phyloP scores from a whole-genome alignment of 2,113 vertebrate genomes.

The Leptodactylus fuscus region DNA sequence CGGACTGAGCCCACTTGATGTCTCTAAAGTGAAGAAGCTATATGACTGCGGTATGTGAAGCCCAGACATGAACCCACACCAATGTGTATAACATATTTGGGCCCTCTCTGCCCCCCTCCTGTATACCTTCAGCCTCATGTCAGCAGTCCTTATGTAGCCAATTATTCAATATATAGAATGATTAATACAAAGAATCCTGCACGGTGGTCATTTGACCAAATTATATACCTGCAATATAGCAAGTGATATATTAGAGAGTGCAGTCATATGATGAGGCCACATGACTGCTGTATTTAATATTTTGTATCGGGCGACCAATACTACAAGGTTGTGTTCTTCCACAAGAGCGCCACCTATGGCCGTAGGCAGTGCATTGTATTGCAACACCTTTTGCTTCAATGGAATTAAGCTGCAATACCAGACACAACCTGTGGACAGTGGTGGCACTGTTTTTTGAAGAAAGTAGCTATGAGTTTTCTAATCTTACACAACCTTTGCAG shows the following conservation, averaged over 20 bases:
- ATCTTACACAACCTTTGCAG: no score
- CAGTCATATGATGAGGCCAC: neutral
- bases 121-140: no score
- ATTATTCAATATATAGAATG: no score
- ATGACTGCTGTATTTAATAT: neutral
- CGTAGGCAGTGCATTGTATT: no score
- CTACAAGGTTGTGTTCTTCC: no score
- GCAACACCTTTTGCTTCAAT: no score
- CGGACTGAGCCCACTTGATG: conserved; percentile 77
- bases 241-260: no score
- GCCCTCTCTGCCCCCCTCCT: no score
- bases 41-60: conserved; percentile 77
- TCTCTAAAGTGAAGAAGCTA: conserved; percentile 82
- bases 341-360: no score
- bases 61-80: neutral
- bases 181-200: neutral
- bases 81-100: no score
- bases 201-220: neutral
- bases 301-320: neutral
- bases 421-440: neutral
- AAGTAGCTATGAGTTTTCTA: neutral
- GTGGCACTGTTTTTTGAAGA: neutral
- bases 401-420: no score
- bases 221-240: neutral
- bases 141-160: no score